A percentile compares a stretch with the other conserved stretches of the same genome.
phyloP scores from a whole-genome alignment of 2,113 vertebrate species.

The Lagenorhynchus albirostris region DNA sequence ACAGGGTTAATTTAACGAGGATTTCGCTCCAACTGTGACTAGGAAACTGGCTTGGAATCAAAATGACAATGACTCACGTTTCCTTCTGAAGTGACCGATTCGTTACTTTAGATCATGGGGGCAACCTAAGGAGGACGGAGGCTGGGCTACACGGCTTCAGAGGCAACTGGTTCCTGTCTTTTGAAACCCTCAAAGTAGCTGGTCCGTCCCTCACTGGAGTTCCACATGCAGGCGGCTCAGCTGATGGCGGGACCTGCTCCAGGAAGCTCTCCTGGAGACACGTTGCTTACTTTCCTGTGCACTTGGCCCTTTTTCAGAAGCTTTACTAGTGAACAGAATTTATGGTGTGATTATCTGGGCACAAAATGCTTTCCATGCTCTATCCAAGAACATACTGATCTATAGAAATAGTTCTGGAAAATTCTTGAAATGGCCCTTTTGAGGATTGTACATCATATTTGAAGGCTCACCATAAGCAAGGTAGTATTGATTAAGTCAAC shows the following conservation, averaged over 20 bases:
- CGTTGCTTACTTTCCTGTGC: neutral
- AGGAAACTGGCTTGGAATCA: neutral
- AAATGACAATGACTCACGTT: rapidly evolving
- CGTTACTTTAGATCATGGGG: no score
- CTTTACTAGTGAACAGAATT: neutral
- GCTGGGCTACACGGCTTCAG: neutral
- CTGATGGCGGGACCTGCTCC: neutral
- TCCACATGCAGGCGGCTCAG: neutral
- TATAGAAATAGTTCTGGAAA: neutral
- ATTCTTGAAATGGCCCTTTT: neutral
- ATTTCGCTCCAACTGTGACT: neutral
- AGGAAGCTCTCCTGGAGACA: neutral
- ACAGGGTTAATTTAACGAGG: no score
- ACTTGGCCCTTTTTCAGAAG: neutral
- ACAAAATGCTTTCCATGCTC: neutral
- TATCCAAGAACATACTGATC: neutral
- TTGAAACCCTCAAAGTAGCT: neutral
- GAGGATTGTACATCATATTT: neutral
- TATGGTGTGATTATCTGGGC: neutral
- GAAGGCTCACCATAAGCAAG: neutral
- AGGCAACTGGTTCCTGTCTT: neutral
- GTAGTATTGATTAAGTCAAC: neutral
- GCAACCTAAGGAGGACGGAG: rapidly evolving
- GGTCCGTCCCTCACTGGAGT: neutral
- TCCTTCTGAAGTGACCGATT: rapidly evolving